Conservation (phyloP, 2,113 vertebrate genomes). For the Lanius ludovicianus region DNA sequence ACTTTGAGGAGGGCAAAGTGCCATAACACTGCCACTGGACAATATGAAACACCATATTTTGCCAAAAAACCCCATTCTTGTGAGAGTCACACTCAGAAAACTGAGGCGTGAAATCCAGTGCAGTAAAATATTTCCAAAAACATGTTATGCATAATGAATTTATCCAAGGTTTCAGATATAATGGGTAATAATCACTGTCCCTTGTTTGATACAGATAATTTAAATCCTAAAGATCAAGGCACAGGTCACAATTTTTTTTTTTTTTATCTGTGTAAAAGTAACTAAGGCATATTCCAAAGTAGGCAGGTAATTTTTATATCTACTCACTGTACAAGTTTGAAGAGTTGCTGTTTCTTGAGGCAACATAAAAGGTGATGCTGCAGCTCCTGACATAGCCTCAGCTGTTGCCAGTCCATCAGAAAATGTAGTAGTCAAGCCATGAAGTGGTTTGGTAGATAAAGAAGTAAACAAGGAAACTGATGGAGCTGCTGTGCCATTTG, state of each 20-base stretch:
- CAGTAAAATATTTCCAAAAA: background rate
- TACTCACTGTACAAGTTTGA: slow-evolving; percentile 73
- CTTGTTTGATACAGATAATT: background rate
- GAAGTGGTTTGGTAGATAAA: slow-evolving; percentile 1
- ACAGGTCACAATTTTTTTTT: background rate
- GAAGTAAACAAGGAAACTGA: background rate
- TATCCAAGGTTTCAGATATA: background rate
- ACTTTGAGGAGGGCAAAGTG: rapidly evolving
- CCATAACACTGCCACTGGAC: background rate
- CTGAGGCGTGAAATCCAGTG: background rate
- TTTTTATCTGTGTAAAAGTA: background rate
- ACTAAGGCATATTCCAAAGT: background rate
- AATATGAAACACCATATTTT: background rate
- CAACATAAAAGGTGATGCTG: background rate
- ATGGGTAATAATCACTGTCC: background rate
- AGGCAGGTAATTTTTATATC: background rate
- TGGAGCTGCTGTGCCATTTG: slow-evolving; percentile 30
- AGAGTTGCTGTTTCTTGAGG: slow-evolving; percentile 12
- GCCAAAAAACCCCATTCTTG: background rate
- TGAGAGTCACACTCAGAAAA: background rate
- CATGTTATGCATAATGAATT: background rate
- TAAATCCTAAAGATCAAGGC: background rate
- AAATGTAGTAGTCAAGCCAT: slow-evolving; percentile 12
- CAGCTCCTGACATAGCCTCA: background rate
- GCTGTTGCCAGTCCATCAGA: slow-evolving; percentile 1